A percentile compares a stretch with the other conserved stretches of the same genome.
These are phyloP conservation scores for Burhinus bistriatus DNA, from an alignment of 2,113 vertebrate genomes.

Conservation along the genomic window DNA sequence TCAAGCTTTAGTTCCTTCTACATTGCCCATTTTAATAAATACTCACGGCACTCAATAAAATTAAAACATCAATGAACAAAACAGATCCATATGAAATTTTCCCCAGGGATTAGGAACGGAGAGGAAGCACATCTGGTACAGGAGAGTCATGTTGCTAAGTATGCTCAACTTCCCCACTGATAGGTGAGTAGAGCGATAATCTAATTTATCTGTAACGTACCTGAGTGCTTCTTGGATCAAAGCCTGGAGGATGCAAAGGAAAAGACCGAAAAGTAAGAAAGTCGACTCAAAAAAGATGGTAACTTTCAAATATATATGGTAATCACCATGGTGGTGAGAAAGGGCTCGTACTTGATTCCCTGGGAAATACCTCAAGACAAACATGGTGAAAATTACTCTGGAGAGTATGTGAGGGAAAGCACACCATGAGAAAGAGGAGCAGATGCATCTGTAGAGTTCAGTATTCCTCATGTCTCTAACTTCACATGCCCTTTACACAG, in stretches of 20 bases:
- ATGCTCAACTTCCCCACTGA: neutral
- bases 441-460: conserved; percentile 35
- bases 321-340: conserved; percentile 33
- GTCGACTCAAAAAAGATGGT: neutral
- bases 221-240: neutral
- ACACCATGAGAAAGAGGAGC: conserved; percentile 58
- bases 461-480: conserved; percentile 19
- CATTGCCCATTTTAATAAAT: conserved; percentile 6
- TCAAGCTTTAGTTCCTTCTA: neutral
- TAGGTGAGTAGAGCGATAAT: neutral
- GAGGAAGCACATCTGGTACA: conserved; percentile 7
- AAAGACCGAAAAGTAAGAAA: conserved; percentile 46
- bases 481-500: conserved; percentile 29
- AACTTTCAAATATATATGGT: conserved; percentile 28
- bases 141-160: neutral
- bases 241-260: conserved; percentile 9
- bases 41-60: conserved; percentile 16
- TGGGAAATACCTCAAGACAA: conserved; percentile 60
- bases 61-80: conserved; percentile 27
- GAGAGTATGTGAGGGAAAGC: conserved; percentile 33
- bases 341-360: conserved; percentile 33
- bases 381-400: conserved; percentile 57
- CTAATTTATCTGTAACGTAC: neutral
- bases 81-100: neutral
- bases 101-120: neutral